Conservation (phyloP, 2,888 invertebrate species). For the Caenorhabditis wallacei region DNA sequence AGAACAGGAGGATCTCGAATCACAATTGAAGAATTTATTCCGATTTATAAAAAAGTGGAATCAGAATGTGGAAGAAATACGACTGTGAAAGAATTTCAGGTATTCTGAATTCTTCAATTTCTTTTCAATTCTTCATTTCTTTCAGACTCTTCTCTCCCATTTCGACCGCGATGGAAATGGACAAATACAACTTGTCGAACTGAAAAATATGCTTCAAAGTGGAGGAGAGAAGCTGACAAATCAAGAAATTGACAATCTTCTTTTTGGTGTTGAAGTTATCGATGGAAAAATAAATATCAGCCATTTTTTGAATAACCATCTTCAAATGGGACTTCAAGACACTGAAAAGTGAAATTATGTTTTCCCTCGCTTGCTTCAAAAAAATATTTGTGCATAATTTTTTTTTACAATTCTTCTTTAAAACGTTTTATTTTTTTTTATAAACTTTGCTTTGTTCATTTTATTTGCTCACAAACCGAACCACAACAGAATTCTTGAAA, state of each 20-base stretch:
- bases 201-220: slow-evolving; percentile 72
- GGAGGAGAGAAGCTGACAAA: slow-evolving; percentile 65
- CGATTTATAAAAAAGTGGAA: slow-evolving; percentile 75
- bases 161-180: slow-evolving; percentile 79
- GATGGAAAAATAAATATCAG: slow-evolving; percentile 69
- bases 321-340: slow-evolving; percentile 45
- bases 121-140: neutral
- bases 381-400: no score
- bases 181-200: slow-evolving; percentile 67
- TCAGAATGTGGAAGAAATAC: slow-evolving; percentile 67
- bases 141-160: slow-evolving; percentile 73
- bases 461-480: no score
- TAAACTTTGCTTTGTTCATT: no score
- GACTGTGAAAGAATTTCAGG: slow-evolving; percentile 69
- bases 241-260: slow-evolving; percentile 66
- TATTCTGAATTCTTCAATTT: slow-evolving; percentile 16
- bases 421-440: no score
- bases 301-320: slow-evolving; percentile 56
- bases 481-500: no score
- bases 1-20: slow-evolving; percentile 72
- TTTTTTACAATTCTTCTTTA: no score
- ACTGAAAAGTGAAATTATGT: slow-evolving; percentile 18
- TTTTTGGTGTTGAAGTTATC: slow-evolving; percentile 62
- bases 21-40: slow-evolving; percentile 76
- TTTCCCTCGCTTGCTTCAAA: neutral